A percentile compares a stretch with the other conserved stretches of the same genome.
Conservation (phyloP, 2,797 vertebrate genomes). For the Cossypha caffra region DNA sequence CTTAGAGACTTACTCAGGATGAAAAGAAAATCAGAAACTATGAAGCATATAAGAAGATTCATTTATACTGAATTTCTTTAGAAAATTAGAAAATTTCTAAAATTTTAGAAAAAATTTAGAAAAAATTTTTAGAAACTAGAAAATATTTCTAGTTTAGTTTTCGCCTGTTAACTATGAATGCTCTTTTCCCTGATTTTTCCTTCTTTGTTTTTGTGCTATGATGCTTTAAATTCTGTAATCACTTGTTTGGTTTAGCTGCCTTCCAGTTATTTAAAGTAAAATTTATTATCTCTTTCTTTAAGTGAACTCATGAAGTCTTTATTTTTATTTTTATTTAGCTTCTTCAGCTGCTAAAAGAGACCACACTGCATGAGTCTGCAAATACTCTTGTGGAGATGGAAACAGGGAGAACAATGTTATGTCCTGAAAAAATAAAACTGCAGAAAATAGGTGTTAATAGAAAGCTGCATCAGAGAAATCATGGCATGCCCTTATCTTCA, state of each 20-base stretch:
- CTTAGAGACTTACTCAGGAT: not conserved
- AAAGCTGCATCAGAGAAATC: not conserved
- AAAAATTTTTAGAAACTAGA: not conserved
- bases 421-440: not conserved
- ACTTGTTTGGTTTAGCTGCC: not conserved
- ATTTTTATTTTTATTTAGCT: not conserved
- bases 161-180: not conserved
- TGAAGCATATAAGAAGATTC: not conserved
- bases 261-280: not conserved
- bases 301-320: not conserved
- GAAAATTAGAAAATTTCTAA: not conserved
- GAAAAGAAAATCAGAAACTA: not conserved
- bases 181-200: not conserved
- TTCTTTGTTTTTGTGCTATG: not conserved
- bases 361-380: not conserved
- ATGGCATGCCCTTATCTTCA: not conserved
- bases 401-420: not conserved
- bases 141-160: not conserved
- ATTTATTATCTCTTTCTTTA: not conserved
- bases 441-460: not conserved
- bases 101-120: too few species aligned
- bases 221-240: not conserved
- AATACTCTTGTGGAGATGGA: not conserved
- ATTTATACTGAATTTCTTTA: not conserved
- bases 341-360: not conserved